Base-by-base conservation (phyloP, 2,797 vertebrate species). In the Parauchenoglanis punctatus region DNA sequence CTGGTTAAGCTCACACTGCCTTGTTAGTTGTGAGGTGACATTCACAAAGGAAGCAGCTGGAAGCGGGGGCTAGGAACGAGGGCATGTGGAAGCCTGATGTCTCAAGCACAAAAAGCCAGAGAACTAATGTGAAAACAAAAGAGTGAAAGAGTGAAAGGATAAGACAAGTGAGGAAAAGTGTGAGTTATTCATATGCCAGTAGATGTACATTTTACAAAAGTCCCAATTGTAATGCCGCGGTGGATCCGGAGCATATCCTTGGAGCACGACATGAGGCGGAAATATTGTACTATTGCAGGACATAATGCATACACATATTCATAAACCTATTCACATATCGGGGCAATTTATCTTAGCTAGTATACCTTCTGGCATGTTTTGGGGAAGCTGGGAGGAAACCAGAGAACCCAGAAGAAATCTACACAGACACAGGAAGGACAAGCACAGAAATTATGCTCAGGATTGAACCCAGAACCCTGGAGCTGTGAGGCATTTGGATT, bases 21-120 rank as follows among this genome's bases (percentile, higher is more conserved):
- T 87, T 65, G 76, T 81, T 88, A 63, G 59, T 25, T 78, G 49
- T 86, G 72, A 73, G 77, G 46, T 56, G 81, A 73, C 81, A 80
- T 54, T 28, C 68, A 40, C 84, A 86, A 67, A 83, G 44, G n/a
- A 65, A 68, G 67, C 44, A 35, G 67, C 52, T 68, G 70, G 70
- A 70, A 73, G 44, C 20, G 8, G 49, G 1, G 17, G 20, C 28
- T 56, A 25, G 49, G 11, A 31, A 59, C 0, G 20, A 46, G 25
- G 23, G 80, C 4, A 18, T 0, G 40, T 5, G 28, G n/a, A 20
- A 73, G 20, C 13, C 40, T 44, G 25, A 70, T 46, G 52, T 87
- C 81, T 70, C 2, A 28, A 61, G 68, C 35, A 59, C 70, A 18
- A 84, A 84, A 84, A 40, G 23, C n/a, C 6, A 40, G n/a, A 83